Evolutionary conservation across 2,888 invertebrate genomes (phyloP), one percentile per base, ranked within the genome.

Genomic region (Entomobrya proxima): DNA sequence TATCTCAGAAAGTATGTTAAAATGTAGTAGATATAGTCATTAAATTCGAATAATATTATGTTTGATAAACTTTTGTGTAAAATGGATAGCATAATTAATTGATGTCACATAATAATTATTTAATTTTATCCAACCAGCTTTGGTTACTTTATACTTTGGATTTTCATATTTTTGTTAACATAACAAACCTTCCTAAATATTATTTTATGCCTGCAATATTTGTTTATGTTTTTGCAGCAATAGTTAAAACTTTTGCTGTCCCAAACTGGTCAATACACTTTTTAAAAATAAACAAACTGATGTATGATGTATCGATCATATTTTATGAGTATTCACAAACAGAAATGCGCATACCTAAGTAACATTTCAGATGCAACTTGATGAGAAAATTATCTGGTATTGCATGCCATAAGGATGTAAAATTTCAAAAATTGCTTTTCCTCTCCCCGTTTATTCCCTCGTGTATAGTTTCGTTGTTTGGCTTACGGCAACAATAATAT

Each of bases 381-480:
- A 40, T 67, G 35, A 40, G 24, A 40, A 40, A 67, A 40, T 24
- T 5, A 13, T 67, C 37, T 18, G 13, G 15, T 37, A 67, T 67
- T 37, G 67, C 24, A 40, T 67, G 37, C 3, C 37, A 67, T 67
- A 40, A 67, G 67, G 40, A 67, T 67, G 24, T 13, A 67, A 40
- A 67, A 37, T 67, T 67, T 35, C 21, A 40, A 67, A 27, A 15
- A 40, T 37, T 21, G 11, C 40, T 40, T 67, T 40, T 21, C 40
- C 24, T 40, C 24, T 67, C n/a, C 7, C n/a, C 15, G 67, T 67
- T 15, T 40, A 40, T 67, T 40, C 67, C 67, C 40, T 40, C 24
- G 67, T 67, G 21, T 37, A 40, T 67, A 21, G 67, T 67, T 32
- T 30, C 30, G 30, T 61, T 61, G 4, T 61, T 47, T 15, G 13